Evolutionary conservation across 2,888 invertebrate genomes (phyloP).

Genomic region (Dynastes hyllus): DNA sequence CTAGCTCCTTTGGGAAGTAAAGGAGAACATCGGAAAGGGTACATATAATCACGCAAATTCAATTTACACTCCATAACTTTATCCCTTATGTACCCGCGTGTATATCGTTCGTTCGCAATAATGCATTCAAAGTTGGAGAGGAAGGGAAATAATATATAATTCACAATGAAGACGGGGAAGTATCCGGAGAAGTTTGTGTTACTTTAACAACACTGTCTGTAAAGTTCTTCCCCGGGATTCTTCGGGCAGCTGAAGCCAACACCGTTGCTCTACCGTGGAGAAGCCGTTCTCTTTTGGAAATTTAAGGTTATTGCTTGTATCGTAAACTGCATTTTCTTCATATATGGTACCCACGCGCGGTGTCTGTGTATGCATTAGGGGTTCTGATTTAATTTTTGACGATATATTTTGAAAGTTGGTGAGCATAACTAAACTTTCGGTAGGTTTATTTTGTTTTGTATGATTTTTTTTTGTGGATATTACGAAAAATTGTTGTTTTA

Average conservation of each 20-base stretch:
- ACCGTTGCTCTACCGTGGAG: neutral
- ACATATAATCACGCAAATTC: slow-evolving; percentile 3
- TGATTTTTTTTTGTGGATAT: neutral
- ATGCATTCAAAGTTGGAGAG: slow-evolving; percentile 5
- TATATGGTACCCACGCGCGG: neutral
- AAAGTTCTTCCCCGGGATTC: slow-evolving; percentile 5
- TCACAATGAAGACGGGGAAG: slow-evolving; percentile 7
- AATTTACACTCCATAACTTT: slow-evolving; percentile 15
- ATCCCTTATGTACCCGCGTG: neutral
- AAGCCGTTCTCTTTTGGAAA: neutral
- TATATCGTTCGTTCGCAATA: slow-evolving; percentile 19
- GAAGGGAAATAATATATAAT: slow-evolving; percentile 24
- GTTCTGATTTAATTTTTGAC: neutral
- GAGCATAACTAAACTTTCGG: neutral
- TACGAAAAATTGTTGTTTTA: no score
- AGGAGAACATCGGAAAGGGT: neutral
- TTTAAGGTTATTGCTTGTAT: slow-evolving; percentile 12
- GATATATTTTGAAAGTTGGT: slow-evolving; percentile 6
- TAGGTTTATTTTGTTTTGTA: neutral
- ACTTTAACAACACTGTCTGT: slow-evolving; percentile 20
- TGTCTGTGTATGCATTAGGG: neutral
- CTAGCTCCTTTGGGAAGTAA: neutral
- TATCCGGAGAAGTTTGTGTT: slow-evolving; percentile 23
- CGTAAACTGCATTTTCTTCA: slow-evolving; percentile 34
- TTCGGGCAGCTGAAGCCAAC: neutral